Evolutionary conservation across 1,140 invertebrate species (phyloP).

Genomic region (Helicorthomorpha holstii): DNA sequence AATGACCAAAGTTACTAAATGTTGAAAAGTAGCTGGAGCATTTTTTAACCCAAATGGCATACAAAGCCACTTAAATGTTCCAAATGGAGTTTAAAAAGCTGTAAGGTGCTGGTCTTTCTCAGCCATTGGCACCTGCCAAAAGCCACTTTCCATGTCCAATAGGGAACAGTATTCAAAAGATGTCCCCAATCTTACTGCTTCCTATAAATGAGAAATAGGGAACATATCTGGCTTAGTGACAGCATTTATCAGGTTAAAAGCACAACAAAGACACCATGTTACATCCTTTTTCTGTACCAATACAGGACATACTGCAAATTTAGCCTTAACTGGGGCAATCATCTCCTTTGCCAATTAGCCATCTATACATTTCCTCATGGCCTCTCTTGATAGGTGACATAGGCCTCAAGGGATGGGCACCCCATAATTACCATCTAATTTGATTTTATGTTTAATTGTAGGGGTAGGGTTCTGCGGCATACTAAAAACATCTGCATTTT

Average conservation of each 20-base stretch:
- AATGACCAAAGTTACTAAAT: background rate
- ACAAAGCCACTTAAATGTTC: background rate
- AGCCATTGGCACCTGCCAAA: background rate
- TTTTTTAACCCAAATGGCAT: conserved; percentile 4
- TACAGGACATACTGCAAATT: no score
- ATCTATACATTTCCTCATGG: no score
- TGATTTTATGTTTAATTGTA: no score
- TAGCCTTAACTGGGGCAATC: no score
- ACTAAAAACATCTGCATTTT: no score
- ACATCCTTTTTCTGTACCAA: no score
- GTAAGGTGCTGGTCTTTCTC: conserved; percentile 3
- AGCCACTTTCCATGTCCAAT: background rate
- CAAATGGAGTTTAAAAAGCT: background rate
- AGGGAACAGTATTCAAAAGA: background rate
- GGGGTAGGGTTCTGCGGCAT: no score
- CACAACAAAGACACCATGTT: conserved; percentile 7
- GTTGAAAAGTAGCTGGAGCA: background rate
- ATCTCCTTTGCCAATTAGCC: no score
- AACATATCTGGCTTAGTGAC: conserved; percentile 10
- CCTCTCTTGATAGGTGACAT: no score
- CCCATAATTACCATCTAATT: no score
- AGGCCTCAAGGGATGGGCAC: no score
- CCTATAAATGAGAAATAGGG: background rate
- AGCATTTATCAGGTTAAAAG: conserved; percentile 10
- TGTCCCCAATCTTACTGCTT: background rate